A percentile compares a stretch with the other conserved stretches of the same genome.
Evolutionary conservation across 2,888 invertebrate species (phyloP).

Genomic region (Therioaphis trifolii): DNA sequence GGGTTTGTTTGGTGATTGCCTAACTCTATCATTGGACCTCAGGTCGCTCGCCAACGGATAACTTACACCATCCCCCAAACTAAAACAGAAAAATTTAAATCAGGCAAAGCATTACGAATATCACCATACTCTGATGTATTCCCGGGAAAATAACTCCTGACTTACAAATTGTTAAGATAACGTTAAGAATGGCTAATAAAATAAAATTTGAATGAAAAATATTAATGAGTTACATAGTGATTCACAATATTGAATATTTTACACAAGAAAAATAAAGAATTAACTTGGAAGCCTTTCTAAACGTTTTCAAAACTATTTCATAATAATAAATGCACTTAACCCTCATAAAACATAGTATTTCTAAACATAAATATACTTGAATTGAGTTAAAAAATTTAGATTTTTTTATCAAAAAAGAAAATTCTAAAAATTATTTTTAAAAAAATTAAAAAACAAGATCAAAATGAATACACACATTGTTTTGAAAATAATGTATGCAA

Average conservation of each 20-base stretch:
- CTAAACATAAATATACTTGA: no score
- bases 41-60: conserved; percentile 72
- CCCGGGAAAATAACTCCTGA: conserved; percentile 4
- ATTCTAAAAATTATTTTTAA: no score
- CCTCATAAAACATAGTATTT: conserved; percentile 25
- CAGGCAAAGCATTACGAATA: conserved; percentile 39
- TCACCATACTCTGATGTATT: conserved; percentile 24
- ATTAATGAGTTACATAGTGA: not conserved
- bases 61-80: conserved; percentile 90
- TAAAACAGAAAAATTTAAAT: conserved; percentile 70
- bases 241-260: not conserved
- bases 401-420: no score
- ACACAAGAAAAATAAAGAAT: not conserved
- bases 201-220: not conserved
- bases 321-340: conserved; percentile 54
- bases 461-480: no score
- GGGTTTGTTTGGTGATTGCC: conserved; percentile 60
- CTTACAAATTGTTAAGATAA: conserved; percentile 16
- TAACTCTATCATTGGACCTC: conserved; percentile 57
- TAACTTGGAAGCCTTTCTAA: conserved; percentile 15
- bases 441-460: no score
- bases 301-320: conserved; percentile 42
- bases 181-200: conserved; percentile 21
- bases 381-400: no score
- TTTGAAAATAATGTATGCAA: no score